A percentile compares a stretch with the other conserved stretches of the same genome.
These are phyloP conservation scores for Sphinx pinastri DNA, from an alignment of 2,888 invertebrate genomes.

Conservation along the genomic window DNA sequence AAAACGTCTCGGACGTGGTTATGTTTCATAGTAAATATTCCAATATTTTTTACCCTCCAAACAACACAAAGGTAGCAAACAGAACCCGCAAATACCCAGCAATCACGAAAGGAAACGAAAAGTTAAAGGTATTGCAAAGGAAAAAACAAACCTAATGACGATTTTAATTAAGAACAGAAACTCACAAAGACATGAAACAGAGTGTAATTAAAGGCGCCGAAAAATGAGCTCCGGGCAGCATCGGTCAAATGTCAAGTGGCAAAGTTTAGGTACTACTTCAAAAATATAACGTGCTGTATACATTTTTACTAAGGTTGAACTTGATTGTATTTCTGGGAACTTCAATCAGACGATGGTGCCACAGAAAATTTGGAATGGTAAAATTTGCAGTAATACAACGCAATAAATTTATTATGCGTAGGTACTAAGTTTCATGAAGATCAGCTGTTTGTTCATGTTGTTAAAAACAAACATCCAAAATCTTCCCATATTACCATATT, in stretches of 20 bases:
- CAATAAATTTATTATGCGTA: not conserved
- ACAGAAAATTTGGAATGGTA: too few species aligned
- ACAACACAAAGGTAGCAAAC: not conserved
- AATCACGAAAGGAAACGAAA: slow-evolving; percentile 11
- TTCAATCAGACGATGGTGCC: too few species aligned
- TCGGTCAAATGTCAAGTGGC: slow-evolving; percentile 17
- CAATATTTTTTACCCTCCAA: too few species aligned
- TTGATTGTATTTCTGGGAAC: too few species aligned
- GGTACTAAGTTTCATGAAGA: too few species aligned
- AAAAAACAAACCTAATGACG: slow-evolving; percentile 27
- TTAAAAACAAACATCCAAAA: too few species aligned
- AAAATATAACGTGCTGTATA: too few species aligned
- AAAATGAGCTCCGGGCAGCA: slow-evolving; percentile 15
- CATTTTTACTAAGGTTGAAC: too few species aligned
- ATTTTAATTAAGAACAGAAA: slow-evolving; percentile 31
- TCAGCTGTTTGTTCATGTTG: too few species aligned
- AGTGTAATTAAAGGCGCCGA: slow-evolving; percentile 23
- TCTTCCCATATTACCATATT: too few species aligned
- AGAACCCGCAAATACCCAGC: not conserved
- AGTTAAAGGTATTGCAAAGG: slow-evolving; percentile 7
- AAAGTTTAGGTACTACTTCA: not conserved
- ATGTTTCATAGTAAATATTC: too few species aligned
- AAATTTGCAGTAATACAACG: not conserved
- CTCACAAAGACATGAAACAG: slow-evolving; percentile 25
- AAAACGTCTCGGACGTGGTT: too few species aligned